Evolutionary conservation across 1,140 invertebrate genomes (phyloP).

Genomic region (Lineus longissimus): DNA sequence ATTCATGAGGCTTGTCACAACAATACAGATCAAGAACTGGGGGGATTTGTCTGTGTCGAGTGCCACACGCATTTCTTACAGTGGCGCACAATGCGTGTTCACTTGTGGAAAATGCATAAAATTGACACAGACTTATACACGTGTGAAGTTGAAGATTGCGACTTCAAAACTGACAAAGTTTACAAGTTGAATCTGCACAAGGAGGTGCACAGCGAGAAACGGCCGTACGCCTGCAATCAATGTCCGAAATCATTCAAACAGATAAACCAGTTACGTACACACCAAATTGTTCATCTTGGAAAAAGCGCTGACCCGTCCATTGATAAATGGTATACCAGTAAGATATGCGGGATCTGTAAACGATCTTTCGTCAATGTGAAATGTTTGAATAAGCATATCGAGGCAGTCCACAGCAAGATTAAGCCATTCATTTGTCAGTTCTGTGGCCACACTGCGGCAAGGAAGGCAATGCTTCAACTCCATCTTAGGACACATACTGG

Average conservation of each 20-base stretch:
- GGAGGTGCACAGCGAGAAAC: conserved; percentile 64
- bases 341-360: conserved; percentile 67
- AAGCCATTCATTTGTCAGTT: conserved; percentile 73
- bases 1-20: conserved; percentile 64
- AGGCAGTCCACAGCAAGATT: conserved; percentile 72
- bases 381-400: conserved; percentile 71
- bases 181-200: conserved; percentile 64
- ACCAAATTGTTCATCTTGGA: conserved; percentile 60
- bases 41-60: conserved; percentile 65
- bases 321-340: conserved; percentile 60
- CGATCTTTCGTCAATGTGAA: conserved; percentile 71
- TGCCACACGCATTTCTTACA: conserved; percentile 61
- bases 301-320: conserved; percentile 35
- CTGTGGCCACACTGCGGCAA: conserved; percentile 67
- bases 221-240: conserved; percentile 61
- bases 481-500: conserved; percentile 72
- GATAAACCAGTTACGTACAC: conserved; percentile 66
- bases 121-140: conserved; percentile 67
- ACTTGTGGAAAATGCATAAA: conserved; percentile 67
- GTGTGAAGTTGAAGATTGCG: conserved; percentile 60
- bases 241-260: conserved; percentile 76
- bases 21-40: conserved; percentile 30
- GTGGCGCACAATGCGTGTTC: conserved; percentile 64
- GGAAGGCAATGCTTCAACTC: conserved; percentile 60
- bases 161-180: conserved; percentile 59